phyloP scores from a whole-genome alignment of 2,797 vertebrate species.

The Cheirogaleus major region DNA sequence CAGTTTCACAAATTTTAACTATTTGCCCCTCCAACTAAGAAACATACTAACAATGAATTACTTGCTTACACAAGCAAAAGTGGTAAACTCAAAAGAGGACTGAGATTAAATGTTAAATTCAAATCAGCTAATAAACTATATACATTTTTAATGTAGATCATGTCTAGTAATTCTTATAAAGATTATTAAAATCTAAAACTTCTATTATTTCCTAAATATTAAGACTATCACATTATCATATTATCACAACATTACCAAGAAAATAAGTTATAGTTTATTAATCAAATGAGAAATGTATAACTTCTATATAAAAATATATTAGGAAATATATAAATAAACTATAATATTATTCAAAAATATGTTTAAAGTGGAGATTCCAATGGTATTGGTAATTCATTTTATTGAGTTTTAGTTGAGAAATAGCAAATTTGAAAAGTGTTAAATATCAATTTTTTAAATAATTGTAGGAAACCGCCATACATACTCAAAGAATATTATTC shows the following conservation, averaged over 20 bases:
- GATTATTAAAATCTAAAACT: background rate
- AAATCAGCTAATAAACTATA: background rate
- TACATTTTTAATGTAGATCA: background rate
- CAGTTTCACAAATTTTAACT: background rate
- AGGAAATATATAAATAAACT: background rate
- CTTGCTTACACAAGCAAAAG: background rate
- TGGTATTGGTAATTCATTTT: background rate
- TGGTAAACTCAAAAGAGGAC: background rate
- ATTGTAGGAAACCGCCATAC: conserved; percentile 61
- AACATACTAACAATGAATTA: background rate
- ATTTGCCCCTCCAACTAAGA: background rate
- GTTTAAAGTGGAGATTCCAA: background rate
- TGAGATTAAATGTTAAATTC: background rate
- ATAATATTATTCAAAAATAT: background rate
- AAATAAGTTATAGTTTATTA: background rate
- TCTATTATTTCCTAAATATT: background rate
- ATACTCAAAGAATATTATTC: conserved; percentile 69
- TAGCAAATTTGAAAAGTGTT: conserved; percentile 62
- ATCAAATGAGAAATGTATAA: conserved; percentile 3
- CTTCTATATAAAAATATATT: background rate
- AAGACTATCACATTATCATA: background rate
- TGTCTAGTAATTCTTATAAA: background rate
- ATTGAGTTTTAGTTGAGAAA: conserved; percentile 53
- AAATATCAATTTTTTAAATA: conserved; percentile 69
- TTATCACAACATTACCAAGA: background rate